Evolutionary conservation across 1,140 invertebrate genomes (phyloP), one percentile per base, ranked within the genome.

Genomic region (Drosophila erecta): DNA sequence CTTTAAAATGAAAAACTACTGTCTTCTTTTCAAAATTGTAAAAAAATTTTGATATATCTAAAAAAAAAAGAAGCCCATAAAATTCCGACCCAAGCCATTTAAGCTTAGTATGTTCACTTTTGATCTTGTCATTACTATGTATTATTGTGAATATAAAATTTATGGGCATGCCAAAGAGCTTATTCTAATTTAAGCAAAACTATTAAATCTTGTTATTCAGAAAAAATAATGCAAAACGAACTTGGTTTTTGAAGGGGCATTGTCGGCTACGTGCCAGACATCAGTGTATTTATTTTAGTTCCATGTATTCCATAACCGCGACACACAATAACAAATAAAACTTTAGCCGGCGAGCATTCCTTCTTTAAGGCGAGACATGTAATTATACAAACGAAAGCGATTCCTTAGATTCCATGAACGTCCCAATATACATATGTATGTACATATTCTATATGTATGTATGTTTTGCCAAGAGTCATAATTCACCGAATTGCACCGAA

Each of bases 181-280:
- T 35, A 17, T 20, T 8, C n/a, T 51, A 53, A 37, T 38, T 53
- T 53, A 53, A 17, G 10, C 14, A 44, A 24, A 17, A 41, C 41
- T 38, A 43, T 38, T 41, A 35, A 11, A 43, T 54, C 12, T 17
- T 17, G 17, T 17, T 17, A 17, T 17, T 17, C 17, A 17, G 17
- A 17, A 17, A 17, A 61, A 14, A 49, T 64, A n/a, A 51, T 33
- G 6, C 24, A 53, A 50, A 15, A 15, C 4, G 67, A 24, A 43
- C 46, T 30, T 47, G 51, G 46, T 5, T 40, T 22, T 5, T 54
- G 6, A 4, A 5, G 35, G 53, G 37, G 14, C 4, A n/a, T 47
- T 58, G 30, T 10, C 17, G 56, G 17, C 56, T 20, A 58, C 56
- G 43, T 58, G 56, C 59, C 37, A 54, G 49, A 61, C 49, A 61